Conservation (phyloP, 2,888 invertebrate genomes). For the Drosophila quasianomalipes region DNA sequence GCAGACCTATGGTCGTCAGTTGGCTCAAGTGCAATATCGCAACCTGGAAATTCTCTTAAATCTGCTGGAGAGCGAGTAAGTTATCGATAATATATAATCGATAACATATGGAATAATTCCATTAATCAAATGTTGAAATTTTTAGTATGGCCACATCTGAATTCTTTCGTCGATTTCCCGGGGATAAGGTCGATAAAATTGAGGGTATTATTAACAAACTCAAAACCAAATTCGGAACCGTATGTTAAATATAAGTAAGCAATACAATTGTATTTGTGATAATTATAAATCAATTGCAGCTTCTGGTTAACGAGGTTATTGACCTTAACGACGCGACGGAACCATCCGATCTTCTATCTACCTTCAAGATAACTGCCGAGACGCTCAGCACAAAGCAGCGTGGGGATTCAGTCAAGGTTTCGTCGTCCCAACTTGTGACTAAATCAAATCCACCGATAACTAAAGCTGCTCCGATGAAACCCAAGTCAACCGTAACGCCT, state of each 20-base stretch:
- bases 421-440: neutral
- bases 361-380: neutral
- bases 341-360: neutral
- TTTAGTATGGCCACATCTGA: slow-evolving; percentile 17
- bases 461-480: neutral
- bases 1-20: slow-evolving; percentile 32
- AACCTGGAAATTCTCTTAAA: slow-evolving; percentile 73
- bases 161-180: slow-evolving; percentile 19
- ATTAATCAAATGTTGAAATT: neutral
- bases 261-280: neutral
- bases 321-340: slow-evolving; percentile 18
- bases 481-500: neutral
- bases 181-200: slow-evolving; percentile 28
- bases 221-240: slow-evolving; percentile 26
- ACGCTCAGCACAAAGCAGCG: neutral
- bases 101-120: no score
- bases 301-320: slow-evolving; percentile 21
- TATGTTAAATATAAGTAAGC: slow-evolving; percentile 18
- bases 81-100: neutral
- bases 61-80: slow-evolving; percentile 71
- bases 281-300: slow-evolving; percentile 19
- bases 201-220: slow-evolving; percentile 38
- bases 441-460: neutral
- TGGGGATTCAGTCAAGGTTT: neutral
- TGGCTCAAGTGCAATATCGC: slow-evolving; percentile 65